Evolutionary conservation across 2,888 invertebrate species (phyloP), one percentile per base, ranked within the genome.

Genomic region (Chrysina gloriosa): DNA sequence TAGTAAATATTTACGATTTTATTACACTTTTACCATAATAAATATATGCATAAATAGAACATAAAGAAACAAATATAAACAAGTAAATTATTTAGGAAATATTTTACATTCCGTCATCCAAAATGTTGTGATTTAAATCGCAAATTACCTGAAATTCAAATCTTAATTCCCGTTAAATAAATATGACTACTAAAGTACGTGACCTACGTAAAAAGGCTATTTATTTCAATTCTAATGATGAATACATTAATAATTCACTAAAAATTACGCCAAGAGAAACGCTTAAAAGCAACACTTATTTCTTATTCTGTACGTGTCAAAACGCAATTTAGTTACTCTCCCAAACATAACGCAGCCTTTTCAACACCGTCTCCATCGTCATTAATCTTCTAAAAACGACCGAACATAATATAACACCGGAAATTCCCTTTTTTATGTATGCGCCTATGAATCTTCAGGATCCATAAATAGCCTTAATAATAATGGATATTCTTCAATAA

Each of bases 361-460:
- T 11, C 34, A 6, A 21, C 21, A 3, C 23, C 36, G 36, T 19
- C 36, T 11, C n/a, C 21, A 6, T 36, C 34, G n/a, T 23, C 56
- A 21, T 56, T 23, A 56, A 56, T 56, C 56, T 56, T 36, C 29
- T 11, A 23, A 36, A 56, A 23, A 56, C 56, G 48, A 39, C n/a
- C 34, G 25, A 36, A 36, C 19, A 54, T 54, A 56, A 56, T n/a
- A n/a, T n/a, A n/a, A n/a, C n/a, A n/a, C n/a, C 56, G 11, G 21
- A 56, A 23, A 34, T 36, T 36, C 36, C 36, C 21, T 23, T 56
- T 56, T 56, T 21, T 56, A 56, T 56, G 36, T 36, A 56, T 36
- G 11, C n/a, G 6, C 36, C 56, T 21, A 56, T 56, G 36, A 56
- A 56, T 56, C 56, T 56, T 21, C 36, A 36, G 23, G 7, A 19